Conservation (phyloP, 2,888 invertebrate species). For the Dolichopus griseipennis region DNA sequence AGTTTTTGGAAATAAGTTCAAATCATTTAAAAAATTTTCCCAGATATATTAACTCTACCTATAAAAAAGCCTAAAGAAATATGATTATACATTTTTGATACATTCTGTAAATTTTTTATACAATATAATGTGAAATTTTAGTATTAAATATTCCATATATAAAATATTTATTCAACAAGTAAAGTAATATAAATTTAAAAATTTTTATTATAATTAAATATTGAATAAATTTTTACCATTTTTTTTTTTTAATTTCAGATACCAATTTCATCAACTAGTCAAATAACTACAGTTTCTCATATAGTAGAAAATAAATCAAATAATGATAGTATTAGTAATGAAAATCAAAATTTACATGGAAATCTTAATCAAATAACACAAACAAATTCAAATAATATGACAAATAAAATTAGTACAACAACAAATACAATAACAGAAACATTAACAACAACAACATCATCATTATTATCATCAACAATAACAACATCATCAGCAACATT, state of each 20-base stretch:
- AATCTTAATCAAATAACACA: slow-evolving; percentile 23
- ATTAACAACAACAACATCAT: slow-evolving; percentile 23
- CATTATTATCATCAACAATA: slow-evolving; percentile 27
- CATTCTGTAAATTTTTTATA: too few relatives aligned
- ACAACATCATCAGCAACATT: slow-evolving; percentile 19
- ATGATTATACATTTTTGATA: too few relatives aligned
- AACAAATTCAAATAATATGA: slow-evolving; percentile 28
- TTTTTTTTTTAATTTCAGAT: slow-evolving; percentile 28
- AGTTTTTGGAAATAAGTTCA: too few relatives aligned
- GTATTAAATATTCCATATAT: too few relatives aligned
- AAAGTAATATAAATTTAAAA: too few relatives aligned
- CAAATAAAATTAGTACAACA: slow-evolving; percentile 23
- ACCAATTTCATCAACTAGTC: slow-evolving; percentile 36
- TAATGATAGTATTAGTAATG: slow-evolving; percentile 18
- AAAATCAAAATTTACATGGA: slow-evolving; percentile 19
- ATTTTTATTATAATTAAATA: too few relatives aligned
- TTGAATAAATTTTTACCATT: slow-evolving; percentile 19
- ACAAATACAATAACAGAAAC: slow-evolving; percentile 21
- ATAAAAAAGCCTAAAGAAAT: too few relatives aligned
- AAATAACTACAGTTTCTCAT: slow-evolving; percentile 42
- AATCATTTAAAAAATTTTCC: too few relatives aligned
- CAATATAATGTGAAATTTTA: too few relatives aligned
- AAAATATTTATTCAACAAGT: too few relatives aligned
- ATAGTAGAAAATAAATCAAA: slow-evolving; percentile 40
- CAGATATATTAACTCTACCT: too few relatives aligned